A percentile compares a stretch with the other conserved stretches of the same genome.
Evolutionary conservation across 2,888 invertebrate genomes (phyloP).

Genomic region (Pachymerium ferrugineum): DNA sequence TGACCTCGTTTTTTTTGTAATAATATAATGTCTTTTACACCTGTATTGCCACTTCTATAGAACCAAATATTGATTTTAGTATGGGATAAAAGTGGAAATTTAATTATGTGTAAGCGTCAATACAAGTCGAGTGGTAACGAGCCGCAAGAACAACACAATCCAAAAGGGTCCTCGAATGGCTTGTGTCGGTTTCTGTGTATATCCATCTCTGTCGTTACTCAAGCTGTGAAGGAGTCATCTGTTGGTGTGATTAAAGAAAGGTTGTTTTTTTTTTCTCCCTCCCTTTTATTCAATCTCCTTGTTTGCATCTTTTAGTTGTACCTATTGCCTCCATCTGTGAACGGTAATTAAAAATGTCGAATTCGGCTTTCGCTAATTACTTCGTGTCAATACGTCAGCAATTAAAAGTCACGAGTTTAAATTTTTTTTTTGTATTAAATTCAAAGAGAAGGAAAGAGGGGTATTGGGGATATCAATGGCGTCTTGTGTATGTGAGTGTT

Average conservation of each 20-base stretch:
- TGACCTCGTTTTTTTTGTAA: background rate
- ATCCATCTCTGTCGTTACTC: background rate
- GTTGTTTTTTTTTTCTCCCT: too few relatives aligned
- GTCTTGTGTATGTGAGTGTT: background rate
- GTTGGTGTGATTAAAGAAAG: conserved; percentile 18
- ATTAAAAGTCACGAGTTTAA: background rate
- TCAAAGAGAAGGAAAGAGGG: too few relatives aligned
- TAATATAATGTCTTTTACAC: too few relatives aligned
- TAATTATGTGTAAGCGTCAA: conserved; percentile 25
- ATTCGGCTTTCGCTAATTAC: background rate
- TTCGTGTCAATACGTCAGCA: background rate
- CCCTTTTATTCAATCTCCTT: too few relatives aligned
- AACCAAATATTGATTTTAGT: conserved; percentile 20
- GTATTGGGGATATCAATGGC: background rate
- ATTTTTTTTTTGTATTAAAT: too few relatives aligned
- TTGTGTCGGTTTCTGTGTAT: too few relatives aligned
- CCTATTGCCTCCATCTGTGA: conserved; percentile 17
- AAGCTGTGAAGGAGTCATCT: background rate
- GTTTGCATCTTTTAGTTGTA: background rate
- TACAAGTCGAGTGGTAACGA: background rate
- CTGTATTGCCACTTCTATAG: too few relatives aligned
- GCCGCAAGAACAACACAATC: background rate
- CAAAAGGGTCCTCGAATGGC: background rate
- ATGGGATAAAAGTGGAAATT: background rate
- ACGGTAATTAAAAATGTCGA: conserved; percentile 7